Base-by-base conservation (phyloP, 2,797 vertebrate species). In the Gymnothorax javanicus region DNA sequence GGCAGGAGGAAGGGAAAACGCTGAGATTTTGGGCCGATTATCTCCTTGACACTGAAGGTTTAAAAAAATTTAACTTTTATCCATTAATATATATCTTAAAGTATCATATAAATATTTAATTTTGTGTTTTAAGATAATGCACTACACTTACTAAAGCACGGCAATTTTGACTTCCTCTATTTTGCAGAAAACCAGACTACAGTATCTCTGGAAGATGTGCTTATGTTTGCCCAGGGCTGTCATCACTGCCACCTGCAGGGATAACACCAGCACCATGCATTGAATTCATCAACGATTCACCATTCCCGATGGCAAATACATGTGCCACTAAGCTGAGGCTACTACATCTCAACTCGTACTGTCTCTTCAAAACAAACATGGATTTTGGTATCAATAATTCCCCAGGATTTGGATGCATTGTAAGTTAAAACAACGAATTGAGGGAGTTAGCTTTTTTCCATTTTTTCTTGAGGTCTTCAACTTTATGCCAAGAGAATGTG, bases 21-120 rank as follows among this genome's bases (percentile, higher is more conserved):
- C 20, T 87, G 82, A 60, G 4, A 43, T 89, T 84, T 82, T 86
- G 87, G 85, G 82, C 88, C 81, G 88, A 89, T 85, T 77, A 87
- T 50, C 84, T 87, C 33, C 87, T 87, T 50, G 86, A 87, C 27
- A 84, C 82, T 84, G 83, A 84, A 84, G 87, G 83, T 87, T 84
- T 84, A 83, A n/a, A n/a, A n/a, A n/a, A n/a, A n/a, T n/a, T n/a
- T n/a, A n/a, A n/a, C n/a, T n/a, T 67, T 54, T 56, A 56, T 82
- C 17, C 17, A 3, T 69, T 69, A 20, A 1, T 17, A 69, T 8
- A 23, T 69, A 17, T 69, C 6, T 17, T 17, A 69, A 69, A 69
- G 17, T 69, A 13, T 20, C 4, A 69, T 17, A 27, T n/a, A 77
- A 33, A 2, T 25, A 6, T 25, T 25, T n/a, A n/a, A n/a, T 6